Evolutionary conservation across 2,888 invertebrate species (phyloP), one percentile per base, ranked within the genome.

Genomic region (Hecatera dysodea): DNA sequence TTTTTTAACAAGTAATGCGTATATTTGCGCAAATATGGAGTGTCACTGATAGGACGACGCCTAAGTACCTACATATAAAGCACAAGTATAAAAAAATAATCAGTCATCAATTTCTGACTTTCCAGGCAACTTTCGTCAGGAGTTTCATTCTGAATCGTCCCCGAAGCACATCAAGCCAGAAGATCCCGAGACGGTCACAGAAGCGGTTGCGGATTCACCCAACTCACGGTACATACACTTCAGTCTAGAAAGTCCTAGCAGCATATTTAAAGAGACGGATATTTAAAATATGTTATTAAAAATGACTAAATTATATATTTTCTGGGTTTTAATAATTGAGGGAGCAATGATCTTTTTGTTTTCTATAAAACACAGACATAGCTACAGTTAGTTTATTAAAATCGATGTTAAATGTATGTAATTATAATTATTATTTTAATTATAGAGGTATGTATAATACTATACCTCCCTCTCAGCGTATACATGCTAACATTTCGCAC

Each of bases 111-210:
- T 42, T 42, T 48, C 8, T 2, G 53, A 50, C 6, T 19, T 86
- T 82, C 9, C 93, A 96, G 96, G 96, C 55, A 96, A 95, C 67
- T 95, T 92, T 72, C 93, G 95, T 2, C 95, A 95, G 65, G 96
- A 96, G 78, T 92, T 88, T 64, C 94, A 95, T 80, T 90, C 93
- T 0, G 96, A 96, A 81, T 90, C 91, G 0, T 94, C 95, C 2
- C 93, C 94, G n/a, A 95, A 94, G 62, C 91, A 92, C 72, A 86
- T 87, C 61, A 93, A 92, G 66, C 81, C 89, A 0, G 96, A 94
- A 44, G 93, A 93, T 0, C 85, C 86, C 0, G 93, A 94, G 0
- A 84, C 71, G 1, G 83, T 88, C 6, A 67, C 88, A 0, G 92
- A 94, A 11, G 83, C 77, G 2, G 84, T 90, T 0, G 78, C 88